Evolutionary conservation across 2,888 invertebrate genomes (phyloP), one percentile per base, ranked within the genome.

Genomic region (Leucania comma): DNA sequence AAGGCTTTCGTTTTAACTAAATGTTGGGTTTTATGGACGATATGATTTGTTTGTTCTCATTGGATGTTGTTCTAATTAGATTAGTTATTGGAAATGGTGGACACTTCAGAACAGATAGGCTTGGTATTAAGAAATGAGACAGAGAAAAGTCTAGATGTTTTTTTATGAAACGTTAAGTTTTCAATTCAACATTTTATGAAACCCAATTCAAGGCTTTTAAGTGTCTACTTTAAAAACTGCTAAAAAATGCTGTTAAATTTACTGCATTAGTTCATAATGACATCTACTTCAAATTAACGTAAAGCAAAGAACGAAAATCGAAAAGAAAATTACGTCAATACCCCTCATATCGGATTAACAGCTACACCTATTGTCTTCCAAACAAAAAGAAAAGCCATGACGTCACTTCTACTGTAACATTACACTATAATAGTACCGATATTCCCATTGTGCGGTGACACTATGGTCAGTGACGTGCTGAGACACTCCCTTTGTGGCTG

Each of bases 401-500:
- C 63, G 66, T 72, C 70, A 72, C 69, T 66, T 10, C 60, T 38
- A 50, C 14, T 14, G 87, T 83, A 87, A 88, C 81, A 46, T 22
- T 59, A 87, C 69, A 87, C 87, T 63, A 82, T 87, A 86, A 87
- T 86, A 38, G 38, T 38, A 14, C 14, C 76, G 66, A 78, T 72
- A 62, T 56, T 59, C 48, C 66, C 62, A 78, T 83, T 83, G 83
- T 83, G 64, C 29, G 38, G 56, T 53, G 63, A 58, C 66, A 73
- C 71, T 57, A 62, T 70, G 57, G 68, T 51, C 61, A 56, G 59
- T 70, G 80, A 62, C 75, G 54, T 61, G 58, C 1, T 35, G 12
- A 68, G 80, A 72, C 77, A 71, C 62, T 24, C 75, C 82, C 69
- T 82, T 81, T 76, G 78, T 80, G 54, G 65, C 29, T 51, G 3